Evolutionary conservation across 2,113 vertebrate genomes (phyloP), one percentile per base, ranked within the genome.

Genomic region (Albula goreensis): DNA sequence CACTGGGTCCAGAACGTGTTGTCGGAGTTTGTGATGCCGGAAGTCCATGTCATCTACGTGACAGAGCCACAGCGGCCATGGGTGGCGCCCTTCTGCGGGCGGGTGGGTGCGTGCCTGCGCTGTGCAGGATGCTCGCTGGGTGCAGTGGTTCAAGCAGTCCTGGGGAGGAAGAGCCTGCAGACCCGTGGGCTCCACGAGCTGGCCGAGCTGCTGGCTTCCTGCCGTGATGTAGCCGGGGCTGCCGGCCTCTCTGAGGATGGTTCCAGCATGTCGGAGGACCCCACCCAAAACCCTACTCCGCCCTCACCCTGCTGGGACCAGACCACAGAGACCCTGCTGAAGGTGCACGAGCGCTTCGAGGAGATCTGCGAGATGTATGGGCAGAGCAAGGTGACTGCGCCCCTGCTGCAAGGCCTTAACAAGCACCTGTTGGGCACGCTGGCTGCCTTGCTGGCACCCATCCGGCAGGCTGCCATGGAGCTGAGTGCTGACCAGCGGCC

Each of bases 1-100:
- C 97, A 99, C 93, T 99, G 98, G 98, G 98, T 97, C 11, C 98
- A 99, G 95, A 99, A 99, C 0, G 98, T 99, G 87, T 96, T 99
- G 19, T 99, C 98, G 0, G 98, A 99, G 94, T 99, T 99, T 5
- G 98, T 99, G 80, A 99, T 99, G 98, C 98, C 98, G 0, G 98
- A 99, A 93, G 98, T 99, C 88, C 96, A 98, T 92, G 98, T 97
- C 0, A 97, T 98, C 66, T 99, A 99, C 0, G 97, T 99, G 88
- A 98, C 97, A 0, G 98, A 99, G 92, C 96, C 97, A 90, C 95
- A 92, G 85, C 97, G 92, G 93, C 93, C 88, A 0, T 90, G 91
- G 0, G 97, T 96, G 0, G 90, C 97, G 3, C 95, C 97, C 0
- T 95, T 96, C 0, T 96, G 98, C 63, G 96, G 97, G 81, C 97